Conservation (phyloP, 1,140 invertebrate genomes). For the Pseudachorutes palmiensis region DNA sequence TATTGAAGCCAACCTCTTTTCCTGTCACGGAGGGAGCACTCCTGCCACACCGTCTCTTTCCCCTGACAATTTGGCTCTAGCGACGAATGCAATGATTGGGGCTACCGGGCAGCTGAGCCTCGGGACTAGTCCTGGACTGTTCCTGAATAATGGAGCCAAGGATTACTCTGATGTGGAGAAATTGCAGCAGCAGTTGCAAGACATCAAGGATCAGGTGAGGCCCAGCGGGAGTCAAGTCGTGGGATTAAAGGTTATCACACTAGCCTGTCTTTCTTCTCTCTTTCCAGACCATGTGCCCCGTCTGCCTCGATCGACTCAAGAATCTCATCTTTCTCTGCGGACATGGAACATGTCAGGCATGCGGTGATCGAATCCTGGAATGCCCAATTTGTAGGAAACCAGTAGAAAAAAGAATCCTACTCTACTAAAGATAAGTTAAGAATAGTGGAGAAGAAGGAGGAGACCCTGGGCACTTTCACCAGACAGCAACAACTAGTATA, state of each 20-base stretch:
- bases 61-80: constrained; percentile 34
- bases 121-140: constrained; percentile 26
- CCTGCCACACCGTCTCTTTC: constrained; percentile 21
- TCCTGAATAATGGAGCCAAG: constrained; percentile 77
- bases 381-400: constrained; percentile 95
- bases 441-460: no score
- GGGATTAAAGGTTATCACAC: background rate
- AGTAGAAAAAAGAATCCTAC: constrained; percentile 86
- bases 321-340: constrained; percentile 99
- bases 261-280: constrained; percentile 10
- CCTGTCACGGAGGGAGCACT: constrained; percentile 19
- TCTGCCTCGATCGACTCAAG: constrained; percentile 91
- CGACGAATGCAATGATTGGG: constrained; percentile 26
- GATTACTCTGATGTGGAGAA: constrained; percentile 81
- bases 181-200: constrained; percentile 88
- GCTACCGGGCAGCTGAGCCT: constrained; percentile 3
- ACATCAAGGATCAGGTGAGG: constrained; percentile 89
- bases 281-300: constrained; percentile 91
- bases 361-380: constrained; percentile 90
- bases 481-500: no score
- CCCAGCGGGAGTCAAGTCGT: background rate
- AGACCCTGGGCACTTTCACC: background rate
- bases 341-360: constrained; percentile 96
- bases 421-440: constrained; percentile 57
- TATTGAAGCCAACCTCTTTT: constrained; percentile 35